Conservation (phyloP, 2,888 invertebrate genomes). For the Ochlodes sylvanus region DNA sequence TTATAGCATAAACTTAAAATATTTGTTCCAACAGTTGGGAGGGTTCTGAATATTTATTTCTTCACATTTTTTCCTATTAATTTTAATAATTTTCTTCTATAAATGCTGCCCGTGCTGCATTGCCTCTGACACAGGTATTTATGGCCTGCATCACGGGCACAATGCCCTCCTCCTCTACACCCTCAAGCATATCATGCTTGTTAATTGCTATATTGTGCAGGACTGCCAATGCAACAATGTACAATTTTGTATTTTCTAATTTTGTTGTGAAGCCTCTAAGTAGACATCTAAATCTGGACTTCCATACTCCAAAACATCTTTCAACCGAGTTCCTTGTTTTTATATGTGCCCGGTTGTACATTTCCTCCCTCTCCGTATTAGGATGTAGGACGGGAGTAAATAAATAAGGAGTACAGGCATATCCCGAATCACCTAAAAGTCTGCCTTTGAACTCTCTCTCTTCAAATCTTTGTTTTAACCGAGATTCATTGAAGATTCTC, state of each 20-base stretch:
- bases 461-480: slow-evolving; percentile 39
- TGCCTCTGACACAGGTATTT: too few relatives aligned
- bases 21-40: too few relatives aligned
- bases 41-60: too few relatives aligned
- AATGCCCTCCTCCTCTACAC: too few relatives aligned
- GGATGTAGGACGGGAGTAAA: slow-evolving; percentile 41
- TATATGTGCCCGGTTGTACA: slow-evolving; percentile 43
- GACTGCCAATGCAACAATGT: slow-evolving; percentile 11
- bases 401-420: slow-evolving; percentile 40
- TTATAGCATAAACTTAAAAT: too few relatives aligned
- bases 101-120: too few relatives aligned
- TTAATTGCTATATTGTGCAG: too few relatives aligned
- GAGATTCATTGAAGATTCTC: slow-evolving; percentile 41
- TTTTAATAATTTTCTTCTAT: too few relatives aligned
- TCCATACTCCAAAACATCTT: slow-evolving; percentile 42
- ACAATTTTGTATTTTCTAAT: slow-evolving; percentile 21
- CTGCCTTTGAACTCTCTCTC: slow-evolving; percentile 37
- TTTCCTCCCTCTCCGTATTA: slow-evolving; percentile 35
- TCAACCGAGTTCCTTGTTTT: slow-evolving; percentile 41
- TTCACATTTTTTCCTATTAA: too few relatives aligned
- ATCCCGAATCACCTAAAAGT: slow-evolving; percentile 44
- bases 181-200: too few relatives aligned
- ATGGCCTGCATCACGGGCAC: too few relatives aligned
- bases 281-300: slow-evolving; percentile 33
- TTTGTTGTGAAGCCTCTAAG: slow-evolving; percentile 18